These are phyloP conservation scores for Conops quadrifasciatus DNA, from an alignment of 2,888 invertebrate species.

Conservation along the genomic window DNA sequence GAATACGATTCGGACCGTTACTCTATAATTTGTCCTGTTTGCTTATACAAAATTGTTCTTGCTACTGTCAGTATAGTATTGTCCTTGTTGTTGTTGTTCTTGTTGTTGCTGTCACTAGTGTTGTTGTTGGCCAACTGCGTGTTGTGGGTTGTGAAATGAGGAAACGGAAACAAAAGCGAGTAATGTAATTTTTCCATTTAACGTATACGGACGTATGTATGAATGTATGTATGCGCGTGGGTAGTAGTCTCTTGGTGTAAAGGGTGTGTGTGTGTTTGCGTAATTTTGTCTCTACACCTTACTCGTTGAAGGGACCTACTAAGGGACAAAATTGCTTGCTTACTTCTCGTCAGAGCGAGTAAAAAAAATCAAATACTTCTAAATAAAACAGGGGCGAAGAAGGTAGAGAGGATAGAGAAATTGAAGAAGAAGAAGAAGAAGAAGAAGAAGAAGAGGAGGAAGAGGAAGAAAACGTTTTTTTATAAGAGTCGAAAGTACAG, in stretches of 20 bases:
- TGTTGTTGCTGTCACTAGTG: background rate
- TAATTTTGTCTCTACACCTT: too few relatives aligned
- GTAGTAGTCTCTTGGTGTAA: background rate
- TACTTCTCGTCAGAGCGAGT: background rate
- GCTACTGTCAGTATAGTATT: too few relatives aligned
- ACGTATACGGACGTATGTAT: background rate
- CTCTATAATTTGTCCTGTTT: conserved; percentile 16
- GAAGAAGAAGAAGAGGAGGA: background rate
- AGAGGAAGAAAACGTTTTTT: too few relatives aligned
- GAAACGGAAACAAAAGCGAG: conserved; percentile 27
- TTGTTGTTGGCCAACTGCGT: background rate
- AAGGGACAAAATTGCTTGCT: conserved; percentile 16
- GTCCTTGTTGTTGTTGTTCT: conserved; percentile 2
- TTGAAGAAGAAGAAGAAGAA: background rate
- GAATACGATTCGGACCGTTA: conserved; percentile 22
- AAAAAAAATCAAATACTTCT: background rate
- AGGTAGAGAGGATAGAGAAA: background rate
- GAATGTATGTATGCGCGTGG: background rate
- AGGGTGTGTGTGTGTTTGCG: too few relatives aligned
- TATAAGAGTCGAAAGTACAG: too few relatives aligned
- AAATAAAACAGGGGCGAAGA: background rate
- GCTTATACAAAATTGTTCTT: too few relatives aligned
- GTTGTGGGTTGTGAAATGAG: background rate
- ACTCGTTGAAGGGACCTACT: too few relatives aligned
- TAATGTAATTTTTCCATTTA: conserved; percentile 7